phyloP scores from a whole-genome alignment of 2,797 vertebrate genomes.

The Leptodactylus fallax region DNA sequence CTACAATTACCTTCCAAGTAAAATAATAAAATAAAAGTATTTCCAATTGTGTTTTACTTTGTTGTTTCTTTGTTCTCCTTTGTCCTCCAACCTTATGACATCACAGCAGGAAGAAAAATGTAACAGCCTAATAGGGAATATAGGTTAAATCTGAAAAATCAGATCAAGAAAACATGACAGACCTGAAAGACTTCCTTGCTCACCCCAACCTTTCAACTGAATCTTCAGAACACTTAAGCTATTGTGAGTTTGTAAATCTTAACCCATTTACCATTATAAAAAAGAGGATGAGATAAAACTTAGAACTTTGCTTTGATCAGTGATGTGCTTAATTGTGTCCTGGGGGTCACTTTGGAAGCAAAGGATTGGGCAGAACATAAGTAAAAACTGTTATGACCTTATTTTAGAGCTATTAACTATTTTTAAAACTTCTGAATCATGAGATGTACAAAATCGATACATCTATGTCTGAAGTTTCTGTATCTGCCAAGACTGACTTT shows the following conservation, averaged over 20 bases:
- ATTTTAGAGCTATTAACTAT: background rate
- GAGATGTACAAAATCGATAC: background rate
- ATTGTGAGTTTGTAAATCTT: constrained; percentile 30
- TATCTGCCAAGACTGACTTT: background rate
- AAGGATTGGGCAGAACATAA: background rate
- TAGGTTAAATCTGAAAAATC: constrained; percentile 59
- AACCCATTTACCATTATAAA: constrained; percentile 27
- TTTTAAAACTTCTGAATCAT: background rate
- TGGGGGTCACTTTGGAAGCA: background rate
- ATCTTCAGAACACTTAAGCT: constrained; percentile 38
- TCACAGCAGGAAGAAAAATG: constrained; percentile 58
- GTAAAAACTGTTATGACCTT: background rate
- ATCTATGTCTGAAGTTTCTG: background rate
- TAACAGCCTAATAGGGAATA: constrained; percentile 51
- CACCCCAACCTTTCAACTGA: constrained; percentile 45
- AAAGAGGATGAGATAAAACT: constrained; percentile 17
- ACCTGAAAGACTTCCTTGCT: constrained; percentile 42
- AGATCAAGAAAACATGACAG: constrained; percentile 58
- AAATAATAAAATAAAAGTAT: constrained; percentile 21
- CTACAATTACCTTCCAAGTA: constrained; percentile 24
- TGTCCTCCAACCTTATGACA: constrained; percentile 53
- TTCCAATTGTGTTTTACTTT: constrained; percentile 34
- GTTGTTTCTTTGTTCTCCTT: constrained; percentile 49
- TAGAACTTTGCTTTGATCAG: constrained; percentile 33
- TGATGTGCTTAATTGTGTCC: constrained; percentile 11